Evolutionary conservation across 2,797 vertebrate genomes (phyloP), one percentile per base, ranked within the genome.

Genomic region (Momotus momota): DNA sequence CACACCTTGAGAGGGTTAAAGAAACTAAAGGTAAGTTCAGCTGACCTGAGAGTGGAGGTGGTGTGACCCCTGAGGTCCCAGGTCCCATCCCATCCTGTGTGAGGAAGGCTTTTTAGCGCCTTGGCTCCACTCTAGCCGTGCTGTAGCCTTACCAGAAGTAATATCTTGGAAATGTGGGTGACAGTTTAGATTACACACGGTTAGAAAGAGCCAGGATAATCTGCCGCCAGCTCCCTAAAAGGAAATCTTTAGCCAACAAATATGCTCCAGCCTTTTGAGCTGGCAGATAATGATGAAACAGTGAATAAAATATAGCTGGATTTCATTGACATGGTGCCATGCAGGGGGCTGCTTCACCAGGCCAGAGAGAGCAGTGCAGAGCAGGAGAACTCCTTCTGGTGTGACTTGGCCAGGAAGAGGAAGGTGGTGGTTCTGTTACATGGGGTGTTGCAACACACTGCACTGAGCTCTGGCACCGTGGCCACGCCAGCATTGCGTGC

Each of bases 231-330:
- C 52, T 95, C 88, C 92, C 88, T 96, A 91, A 93, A 95, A 95
- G 82, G 91, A 95, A 95, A 94, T 77, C 83, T 91, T 93, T 61
- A 91, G 69, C 74, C 90, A 80, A 92, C 81, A 86, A 95, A 89
- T 75, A 66, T 22, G 80, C 49, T 93, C 4, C 75, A 78, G 77
- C 61, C 73, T 89, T 95, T 72, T 57, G 71, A 88, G 88, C 85
- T 88, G 87, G 74, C 90, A 94, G 90, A 95, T 93, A 91, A 90
- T 0, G 58, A 52, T 77, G 65, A 91, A 96, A 27, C 49, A 43
- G 62, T 6, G 78, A 62, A 79, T 81, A 52, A 88, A 93, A 55
- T 26, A 25, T 35, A 81, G 70, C 85, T 72, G 95, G 69, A 49
- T 93, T 87, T 65, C 69, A 81, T 38, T 81, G 82, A 64, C 7